Base-by-base conservation (phyloP, 2,797 vertebrate species). In the Prionace glauca region DNA sequence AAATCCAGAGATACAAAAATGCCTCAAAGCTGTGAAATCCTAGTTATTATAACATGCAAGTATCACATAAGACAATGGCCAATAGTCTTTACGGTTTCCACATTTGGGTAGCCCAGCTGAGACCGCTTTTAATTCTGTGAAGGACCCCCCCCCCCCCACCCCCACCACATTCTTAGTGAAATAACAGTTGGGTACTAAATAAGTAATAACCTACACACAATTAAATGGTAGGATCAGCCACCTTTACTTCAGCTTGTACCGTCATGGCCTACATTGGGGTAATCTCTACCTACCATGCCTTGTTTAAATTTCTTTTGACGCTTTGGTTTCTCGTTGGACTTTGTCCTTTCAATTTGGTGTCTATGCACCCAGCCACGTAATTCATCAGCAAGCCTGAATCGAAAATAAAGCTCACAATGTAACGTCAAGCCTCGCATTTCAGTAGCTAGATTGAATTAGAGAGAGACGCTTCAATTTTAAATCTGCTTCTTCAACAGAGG, bases 271-370 rank as follows among this genome's bases (percentile, higher is more conserved):
- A 8, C 20, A 20, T 36, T 84, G 36, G 20, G n/a, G 9, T 24
- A 24, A 92, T 24, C n/a, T 2, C 62, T 11, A 69, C 90, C 26
- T 69, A 92, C 90, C 90, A 67, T 69, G n/a, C 90, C n/a, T 67
- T 92, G 90, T 24, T 92, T 92, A 92, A 92, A 36, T 92, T 92
- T 92, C 90, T 92, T 92, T 18, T 92, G 90, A 36, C 90, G 90
- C 9, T 92, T 92, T 92, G 90, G 90, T 69, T 92, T 92, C 20
- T 92, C 90, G 71, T 93, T 96, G 0, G 97, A 97, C 96, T 98
- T 99, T 97, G 98, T 98, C n/a, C 98, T 96, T 97, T 98, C 98
- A 95, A 98, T 98, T 97, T 99, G 98, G 96, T 99, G 98, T 0
- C 98, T 97, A 7, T 98, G 98, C 50, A 98, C 98, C 98, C 98